Evolutionary conservation across 2,113 vertebrate species (phyloP), one percentile per base, ranked within the genome.

Genomic region (Oreotrochilus melanogaster): DNA sequence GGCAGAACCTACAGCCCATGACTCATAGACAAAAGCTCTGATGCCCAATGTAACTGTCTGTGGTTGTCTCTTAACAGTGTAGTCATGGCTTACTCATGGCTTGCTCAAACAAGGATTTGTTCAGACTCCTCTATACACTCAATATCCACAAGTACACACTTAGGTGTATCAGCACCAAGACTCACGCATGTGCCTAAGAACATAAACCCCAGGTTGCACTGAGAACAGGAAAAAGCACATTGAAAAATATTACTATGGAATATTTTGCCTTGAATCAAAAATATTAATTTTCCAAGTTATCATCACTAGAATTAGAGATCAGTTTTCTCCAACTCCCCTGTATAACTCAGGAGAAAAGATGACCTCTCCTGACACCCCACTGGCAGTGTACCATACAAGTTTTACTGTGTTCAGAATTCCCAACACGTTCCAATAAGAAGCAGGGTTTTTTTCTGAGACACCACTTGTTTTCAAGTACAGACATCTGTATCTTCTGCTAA

Each of bases 381-480:
- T 39, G 14, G 43, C 9, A 67, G 3, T 2, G 5, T 45, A 61
- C 22, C 21, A 31, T 10, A n/a, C 10, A 35, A 67, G 14, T 14
- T 75, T 74, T 91, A 92, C 3, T 82, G 50, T 92, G 58, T 95
- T 91, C 61, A 91, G 70, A 91, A 92, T 79, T 88, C 94, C 66
- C 91, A 79, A 70, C 35, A 82, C 74, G 42, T 76, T 85, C 67
- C 84, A 94, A 62, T 91, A 92, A 88, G 71, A 79, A 95, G 54
- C 67, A 87, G 62, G 62, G 78, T 88, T 89, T 79, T 89, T 78
- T 94, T 73, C 78, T 50, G 58, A 95, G 57, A 85, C 37, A 86
- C 19, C 48, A 82, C 33, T 91, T 89, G 87, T 79, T 94, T 94
- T 91, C 89, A 92, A 61, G 91, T 95, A 95, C 71, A 91, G 54